Evolutionary conservation across 1,140 invertebrate genomes (phyloP), one percentile per base, ranked within the genome.

Genomic region (Coenobita brevimanus): DNA sequence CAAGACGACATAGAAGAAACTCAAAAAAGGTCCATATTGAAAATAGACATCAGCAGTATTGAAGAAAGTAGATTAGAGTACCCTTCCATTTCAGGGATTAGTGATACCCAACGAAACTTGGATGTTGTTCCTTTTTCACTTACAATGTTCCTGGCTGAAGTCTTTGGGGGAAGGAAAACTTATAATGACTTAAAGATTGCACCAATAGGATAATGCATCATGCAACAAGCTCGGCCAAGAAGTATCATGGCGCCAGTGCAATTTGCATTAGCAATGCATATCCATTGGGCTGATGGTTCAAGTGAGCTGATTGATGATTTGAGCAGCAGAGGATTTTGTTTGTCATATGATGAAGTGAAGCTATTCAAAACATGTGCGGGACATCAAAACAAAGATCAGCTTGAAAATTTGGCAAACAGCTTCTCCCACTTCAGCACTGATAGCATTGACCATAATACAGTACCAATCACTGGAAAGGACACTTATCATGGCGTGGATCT

Each of bases 361-460:
- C 46, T 50, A 6, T 50, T 50, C 17, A 50, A 50, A 50, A 17
- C 46, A 8, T 50, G 46, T 50, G 46, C 6, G 6, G 46, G 6
- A 8, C 6, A 50, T 8, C 46, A 50, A 8, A 6, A 50, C 6
- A 50, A 17, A 8, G 46, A 50, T 50, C 6, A 6, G 17, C 17
- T 50, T 50, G 6, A 6, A 6, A 67, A 67, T 24, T 21, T 78
- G 41, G 2, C 33, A 78, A 13, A 78, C 21, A 78, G 33, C 30
- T 78, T 78, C 33, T 43, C 33, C 75, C 75, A 78, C 75, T 78
- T 78, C 41, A 78, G 38, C 6, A 41, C 75, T 78, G 75, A 78
- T 46, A 78, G 46, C 46, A 21, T 78, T 43, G 75, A 78, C 41
- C 75, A 78, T 46, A 78, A 78, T 30, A 78, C 75, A 78, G 6